Evolutionary conservation across 2,113 vertebrate genomes (phyloP).

Genomic region (Sander lucioperca): DNA sequence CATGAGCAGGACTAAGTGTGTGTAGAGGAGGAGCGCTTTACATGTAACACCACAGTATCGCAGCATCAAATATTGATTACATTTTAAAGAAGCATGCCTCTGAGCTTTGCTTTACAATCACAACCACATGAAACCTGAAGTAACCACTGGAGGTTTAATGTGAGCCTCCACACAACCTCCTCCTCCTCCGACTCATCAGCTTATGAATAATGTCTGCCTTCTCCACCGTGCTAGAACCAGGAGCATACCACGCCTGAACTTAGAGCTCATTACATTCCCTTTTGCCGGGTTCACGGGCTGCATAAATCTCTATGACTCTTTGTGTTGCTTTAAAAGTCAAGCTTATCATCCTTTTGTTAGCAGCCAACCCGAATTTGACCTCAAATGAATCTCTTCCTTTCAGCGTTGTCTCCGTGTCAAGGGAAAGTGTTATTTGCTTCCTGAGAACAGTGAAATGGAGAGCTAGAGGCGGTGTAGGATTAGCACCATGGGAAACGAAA

Average conservation of each 20-base stretch:
- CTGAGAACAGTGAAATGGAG: conserved; percentile 23
- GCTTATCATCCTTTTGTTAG: conserved; percentile 52
- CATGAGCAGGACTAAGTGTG: not conserved
- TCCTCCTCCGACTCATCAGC: conserved; percentile 3
- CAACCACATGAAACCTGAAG: conserved; percentile 12
- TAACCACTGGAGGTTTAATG: not conserved
- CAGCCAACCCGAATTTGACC: conserved; percentile 44
- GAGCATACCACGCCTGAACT: conserved; percentile 27
- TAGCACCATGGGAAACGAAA: conserved; percentile 33
- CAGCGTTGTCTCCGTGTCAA: conserved; percentile 15
- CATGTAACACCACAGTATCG: conserved; percentile 12
- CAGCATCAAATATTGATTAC: conserved; percentile 40
- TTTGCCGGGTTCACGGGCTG: conserved; percentile 35
- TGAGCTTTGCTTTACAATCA: conserved; percentile 12
- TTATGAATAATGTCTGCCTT: conserved; percentile 23
- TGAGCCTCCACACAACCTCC: conserved; percentile 5
- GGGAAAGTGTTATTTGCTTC: conserved; percentile 36
- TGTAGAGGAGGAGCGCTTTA: not conserved
- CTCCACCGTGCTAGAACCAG: not conserved
- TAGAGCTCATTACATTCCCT: conserved; percentile 32
- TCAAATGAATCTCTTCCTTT: conserved; percentile 36
- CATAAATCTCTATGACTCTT: conserved; percentile 52
- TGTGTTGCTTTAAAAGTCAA: conserved; percentile 54
- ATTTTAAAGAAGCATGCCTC: conserved; percentile 16
- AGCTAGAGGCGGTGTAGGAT: conserved; percentile 35